Evolutionary conservation across 2,888 invertebrate genomes (phyloP), one percentile per base, ranked within the genome.

Genomic region (Augiades crinisus): DNA sequence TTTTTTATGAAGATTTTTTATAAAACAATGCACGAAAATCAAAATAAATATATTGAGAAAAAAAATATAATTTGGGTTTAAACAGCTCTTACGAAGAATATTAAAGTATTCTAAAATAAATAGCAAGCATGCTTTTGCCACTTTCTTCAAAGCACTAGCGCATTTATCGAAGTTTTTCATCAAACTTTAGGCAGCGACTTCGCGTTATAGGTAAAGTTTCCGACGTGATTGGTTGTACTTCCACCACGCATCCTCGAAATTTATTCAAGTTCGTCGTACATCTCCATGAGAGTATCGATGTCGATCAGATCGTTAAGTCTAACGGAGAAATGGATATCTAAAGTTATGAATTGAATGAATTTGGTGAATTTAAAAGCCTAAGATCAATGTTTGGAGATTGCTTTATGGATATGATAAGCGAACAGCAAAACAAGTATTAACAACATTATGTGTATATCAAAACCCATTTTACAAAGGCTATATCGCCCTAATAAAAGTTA

Each of bases 121-220:
- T 37, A 30, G 41, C 19, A 36, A 50, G 21, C 21, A 50, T 43
- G 30, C 13, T 17, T 45, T 17, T 19, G 33, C 36, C 16, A 41
- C 34, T 30, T 41, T 34, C 24, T 19, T 19, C 40, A 30, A 13
- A 30, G 47, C 55, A 45, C 55, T 60, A 51, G 50, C 34, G 57
- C 46, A 53, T 59, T 59, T 65, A 60, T 60, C 58, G 36, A 67
- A 65, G 67, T 67, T 65, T 64, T 67, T 65, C 66, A 67, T 65
- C 62, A 60, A 66, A 67, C 58, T 66, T 63, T 40, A 24, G 44
- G 24, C 46, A 31, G 55, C 50, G 57, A 47, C 50, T 47, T 53
- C 54, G 21, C 56, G 43, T 58, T 56, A 61, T 59, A 57, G 56
- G 54, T 54, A 47, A 65, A 68, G 59, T 68, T 64, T 49, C 27